Base-by-base conservation (phyloP, 2,888 invertebrate genomes). In the Acheta domesticus region DNA sequence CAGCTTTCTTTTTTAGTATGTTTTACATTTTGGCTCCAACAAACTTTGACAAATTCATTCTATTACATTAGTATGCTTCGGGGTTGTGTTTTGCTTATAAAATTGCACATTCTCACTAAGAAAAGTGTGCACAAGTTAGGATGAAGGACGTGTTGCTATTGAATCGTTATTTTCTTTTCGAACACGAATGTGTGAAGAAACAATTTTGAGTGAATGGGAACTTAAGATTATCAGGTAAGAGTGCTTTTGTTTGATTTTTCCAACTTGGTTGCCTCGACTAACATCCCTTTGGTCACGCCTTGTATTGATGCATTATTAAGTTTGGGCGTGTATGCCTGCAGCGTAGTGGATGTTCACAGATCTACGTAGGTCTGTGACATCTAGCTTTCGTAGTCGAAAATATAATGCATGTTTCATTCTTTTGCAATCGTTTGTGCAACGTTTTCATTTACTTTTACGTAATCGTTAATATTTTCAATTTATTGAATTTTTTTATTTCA, bases 251-350 rank as follows among this genome's bases (percentile, higher is more conserved):
- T n/a, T 62, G 62, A 14, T n/a, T 8, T 16, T 62, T 19, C 16
- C 12, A 4, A 14, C 62, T 14, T n/a, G 4, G 62, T 62, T n/a
- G 62, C 62, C 62, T 14, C 14, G 4, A 62, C 62, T n/a, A 19
- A 14, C 62, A 62, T n/a, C 62, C 14, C 16, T n/a, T 19, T n/a
- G 16, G 62, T 36, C 62, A 62, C 16, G 62, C 62, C 14, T n/a
- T 62, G 62, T 62, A 62, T 62, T 62, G 62, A 62, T 62, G 62
- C 62, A 62, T 62, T 62, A 62, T 62, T 62, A 62, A 62, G 62
- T 19, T n/a, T 62, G 62, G 62, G 62, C 62, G 62, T 62, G 62
- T 62, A 19, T n/a, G 62, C 36, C 62, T 62, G 62, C 62, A 62
- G 62, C 36, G 36, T 36, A 62, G 62, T 14, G 4, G 62, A 62